Conservation (phyloP, 2,888 invertebrate species). For the Aelia acuminata region DNA sequence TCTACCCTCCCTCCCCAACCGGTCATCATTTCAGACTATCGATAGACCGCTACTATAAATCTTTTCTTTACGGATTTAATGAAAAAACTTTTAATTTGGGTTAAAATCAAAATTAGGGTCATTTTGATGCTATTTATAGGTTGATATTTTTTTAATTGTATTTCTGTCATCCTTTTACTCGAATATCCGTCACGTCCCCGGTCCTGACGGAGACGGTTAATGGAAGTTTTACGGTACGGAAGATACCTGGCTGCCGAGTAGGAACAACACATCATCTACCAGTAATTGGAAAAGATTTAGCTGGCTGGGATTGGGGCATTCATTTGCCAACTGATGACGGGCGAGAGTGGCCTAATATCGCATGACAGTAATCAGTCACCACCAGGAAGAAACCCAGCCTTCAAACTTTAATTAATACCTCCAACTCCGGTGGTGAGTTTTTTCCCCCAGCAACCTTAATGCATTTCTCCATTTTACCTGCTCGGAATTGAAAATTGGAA, state of each 20-base stretch:
- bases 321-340: slow-evolving; percentile 14
- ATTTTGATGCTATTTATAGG: no score
- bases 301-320: not conserved
- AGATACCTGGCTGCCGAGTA: not conserved
- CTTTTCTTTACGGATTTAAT: no score
- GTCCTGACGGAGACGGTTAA: no score
- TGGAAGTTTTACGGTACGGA: no score
- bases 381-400: not conserved
- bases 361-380: slow-evolving; percentile 4
- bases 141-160: no score
- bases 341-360: not conserved
- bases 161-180: no score
- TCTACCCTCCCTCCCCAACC: no score
- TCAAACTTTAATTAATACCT: slow-evolving; percentile 21
- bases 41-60: no score
- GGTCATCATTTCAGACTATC: no score
- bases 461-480: not conserved
- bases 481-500: not conserved
- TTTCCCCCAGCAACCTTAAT: not conserved
- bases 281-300: slow-evolving; percentile 26
- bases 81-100: no score
- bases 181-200: no score
- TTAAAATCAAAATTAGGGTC: no score
- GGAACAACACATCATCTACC: not conserved
- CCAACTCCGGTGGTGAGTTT: not conserved